Conservation (phyloP, 2,888 invertebrate species). For the Itoplectis maculator region DNA sequence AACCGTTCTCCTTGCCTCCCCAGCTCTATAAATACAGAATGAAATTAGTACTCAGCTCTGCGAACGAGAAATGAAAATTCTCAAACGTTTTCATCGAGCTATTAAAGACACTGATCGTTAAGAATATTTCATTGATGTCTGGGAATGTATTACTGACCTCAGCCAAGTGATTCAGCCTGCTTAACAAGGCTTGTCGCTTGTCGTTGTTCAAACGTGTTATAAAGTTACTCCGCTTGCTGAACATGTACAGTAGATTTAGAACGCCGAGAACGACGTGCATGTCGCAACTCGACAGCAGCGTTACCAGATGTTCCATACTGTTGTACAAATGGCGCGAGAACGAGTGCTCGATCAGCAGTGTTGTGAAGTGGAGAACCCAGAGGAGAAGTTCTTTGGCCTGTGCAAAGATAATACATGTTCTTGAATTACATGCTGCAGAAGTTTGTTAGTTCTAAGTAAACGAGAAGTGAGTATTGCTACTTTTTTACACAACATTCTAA, state of each 20-base stretch:
- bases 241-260: constrained; percentile 93
- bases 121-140: constrained; percentile 6
- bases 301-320: constrained; percentile 93
- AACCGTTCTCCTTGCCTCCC: constrained; percentile 95
- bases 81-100: background rate
- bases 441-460: no score
- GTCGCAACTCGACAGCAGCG: constrained; percentile 91
- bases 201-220: constrained; percentile 91
- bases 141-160: constrained; percentile 87
- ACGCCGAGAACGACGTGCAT: constrained; percentile 94
- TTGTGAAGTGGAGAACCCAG: constrained; percentile 92
- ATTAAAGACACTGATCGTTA: constrained; percentile 7
- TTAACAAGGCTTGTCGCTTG: constrained; percentile 89
- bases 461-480: no score
- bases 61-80: constrained; percentile 1
- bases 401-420: background rate
- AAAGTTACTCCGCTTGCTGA: constrained; percentile 95
- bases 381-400: constrained; percentile 90
- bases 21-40: constrained; percentile 87
- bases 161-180: constrained; percentile 91
- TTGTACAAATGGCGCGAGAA: constrained; percentile 94
- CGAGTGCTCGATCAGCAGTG: constrained; percentile 93
- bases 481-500: no score
- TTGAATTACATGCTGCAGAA: background rate
- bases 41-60: constrained; percentile 40